Evolutionary conservation across 2,113 vertebrate genomes (phyloP).

Genomic region (Myrmecophaga tridactyla): DNA sequence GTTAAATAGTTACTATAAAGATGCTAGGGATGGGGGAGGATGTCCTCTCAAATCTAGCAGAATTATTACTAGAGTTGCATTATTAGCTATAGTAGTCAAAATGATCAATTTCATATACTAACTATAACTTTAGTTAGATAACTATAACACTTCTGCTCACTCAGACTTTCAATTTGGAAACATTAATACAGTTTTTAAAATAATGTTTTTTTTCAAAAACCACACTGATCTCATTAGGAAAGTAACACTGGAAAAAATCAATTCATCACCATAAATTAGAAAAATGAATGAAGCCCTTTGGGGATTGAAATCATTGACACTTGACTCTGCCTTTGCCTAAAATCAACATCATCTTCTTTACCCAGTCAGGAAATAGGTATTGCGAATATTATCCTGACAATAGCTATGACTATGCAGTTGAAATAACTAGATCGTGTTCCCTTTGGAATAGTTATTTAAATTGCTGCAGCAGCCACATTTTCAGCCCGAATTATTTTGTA

Average conservation of each 20-base stretch:
- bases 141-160: background rate
- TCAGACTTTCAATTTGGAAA: background rate
- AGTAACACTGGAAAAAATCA: conserved; percentile 45
- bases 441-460: conserved; percentile 42
- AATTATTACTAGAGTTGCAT: background rate
- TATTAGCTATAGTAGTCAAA: background rate
- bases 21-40: fast-evolving
- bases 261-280: conserved; percentile 24
- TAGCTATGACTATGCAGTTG: background rate
- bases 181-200: conserved; percentile 40
- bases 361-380: background rate
- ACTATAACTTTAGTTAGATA: background rate
- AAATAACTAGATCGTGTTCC: conserved; percentile 27
- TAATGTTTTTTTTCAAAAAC: conserved; percentile 14
- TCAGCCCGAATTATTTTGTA: conserved; percentile 11
- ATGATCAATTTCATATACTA: background rate
- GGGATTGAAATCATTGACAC: conserved; percentile 26
- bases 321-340: background rate
- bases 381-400: conserved; percentile 2
- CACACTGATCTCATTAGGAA: conserved; percentile 49
- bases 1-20: background rate
- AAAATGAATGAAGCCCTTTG: conserved; percentile 10
- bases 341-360: conserved; percentile 14
- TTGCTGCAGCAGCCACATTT: conserved; percentile 34
- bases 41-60: background rate